phyloP scores from a whole-genome alignment of 2,113 vertebrate species.

The Choloepus hoffmanni region DNA sequence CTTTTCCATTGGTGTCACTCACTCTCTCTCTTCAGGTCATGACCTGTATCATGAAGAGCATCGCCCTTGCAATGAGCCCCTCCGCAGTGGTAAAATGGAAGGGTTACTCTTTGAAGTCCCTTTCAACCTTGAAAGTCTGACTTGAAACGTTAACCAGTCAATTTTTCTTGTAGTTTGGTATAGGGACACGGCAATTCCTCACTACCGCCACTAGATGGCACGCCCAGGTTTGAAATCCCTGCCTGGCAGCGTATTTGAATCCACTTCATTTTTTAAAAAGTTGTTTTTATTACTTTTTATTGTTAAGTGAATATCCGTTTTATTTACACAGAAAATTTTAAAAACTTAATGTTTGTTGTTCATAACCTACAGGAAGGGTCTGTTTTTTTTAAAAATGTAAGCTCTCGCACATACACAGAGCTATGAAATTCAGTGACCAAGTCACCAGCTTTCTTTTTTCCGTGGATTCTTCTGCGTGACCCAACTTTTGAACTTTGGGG shows the following conservation, averaged over 20 bases:
- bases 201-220: neutral
- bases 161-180: accelerated
- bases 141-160: neutral
- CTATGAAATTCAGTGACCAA: conserved; percentile 59
- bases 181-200: neutral
- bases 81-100: neutral
- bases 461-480: conserved; percentile 70
- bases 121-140: neutral
- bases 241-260: neutral
- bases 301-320: neutral
- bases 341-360: conserved; percentile 24
- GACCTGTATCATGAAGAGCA: neutral
- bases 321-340: neutral
- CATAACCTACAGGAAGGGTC: neutral
- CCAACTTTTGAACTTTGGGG: conserved; percentile 78
- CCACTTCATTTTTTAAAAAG: neutral
- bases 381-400: neutral
- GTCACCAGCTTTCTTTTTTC: conserved; percentile 61
- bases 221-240: neutral
- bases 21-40: neutral
- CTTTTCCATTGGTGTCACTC: neutral
- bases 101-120: neutral
- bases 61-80: neutral
- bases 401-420: neutral
- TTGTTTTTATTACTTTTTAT: too few relatives aligned